Base-by-base conservation (phyloP, 2,113 vertebrate species). In the Herpailurus yagouaroundi region DNA sequence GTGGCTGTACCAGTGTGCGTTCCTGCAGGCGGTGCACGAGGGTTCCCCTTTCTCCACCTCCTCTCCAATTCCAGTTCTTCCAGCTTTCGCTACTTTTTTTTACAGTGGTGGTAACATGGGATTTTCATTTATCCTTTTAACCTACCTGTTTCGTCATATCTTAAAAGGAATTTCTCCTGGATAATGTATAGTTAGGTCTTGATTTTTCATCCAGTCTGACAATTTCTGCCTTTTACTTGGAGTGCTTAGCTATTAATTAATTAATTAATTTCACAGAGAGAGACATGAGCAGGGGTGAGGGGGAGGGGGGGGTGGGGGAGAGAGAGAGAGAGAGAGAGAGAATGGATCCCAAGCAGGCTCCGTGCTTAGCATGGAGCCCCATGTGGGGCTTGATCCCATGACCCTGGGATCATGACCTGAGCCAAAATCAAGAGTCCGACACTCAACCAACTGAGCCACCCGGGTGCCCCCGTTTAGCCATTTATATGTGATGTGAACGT, bases 211-310 rank as follows among this genome's bases (percentile, higher is more conserved):
- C 8, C 15, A n/a, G 0, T 93, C 31, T 88, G 60, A 76, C 0
- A 91, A 41, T 77, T 82, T 93, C 31, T 94, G 38, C 64, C 21
- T 79, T 89, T 93, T 83, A 73, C 48, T 92, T 80, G 55, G 57
- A 60, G 57, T 7, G 57, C 21, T 60, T 60, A 60, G 57, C 57
- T 60, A 60, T 60, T 9, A 8, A 60, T 57, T 21, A 41, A 41
- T 5, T 41, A 5, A 55, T 55, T 55, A 1, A 57, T 57, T 57
- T 57, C 1, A 60, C 19, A 60, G 57, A 60, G 57, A 60, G 21
- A 60, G 57, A 60, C 57, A 60, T 8, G 57, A 60, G 21, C 21
- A 60, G 19, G 8, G 57, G 21, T 3, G 57, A 60, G 57, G 0
- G 7, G 19, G 55, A 7, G 55, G 19, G 18, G 5, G 52, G 1